These are phyloP conservation scores for Microchirus variegatus DNA, from an alignment of 2,797 vertebrate species.

Conservation along the genomic window DNA sequence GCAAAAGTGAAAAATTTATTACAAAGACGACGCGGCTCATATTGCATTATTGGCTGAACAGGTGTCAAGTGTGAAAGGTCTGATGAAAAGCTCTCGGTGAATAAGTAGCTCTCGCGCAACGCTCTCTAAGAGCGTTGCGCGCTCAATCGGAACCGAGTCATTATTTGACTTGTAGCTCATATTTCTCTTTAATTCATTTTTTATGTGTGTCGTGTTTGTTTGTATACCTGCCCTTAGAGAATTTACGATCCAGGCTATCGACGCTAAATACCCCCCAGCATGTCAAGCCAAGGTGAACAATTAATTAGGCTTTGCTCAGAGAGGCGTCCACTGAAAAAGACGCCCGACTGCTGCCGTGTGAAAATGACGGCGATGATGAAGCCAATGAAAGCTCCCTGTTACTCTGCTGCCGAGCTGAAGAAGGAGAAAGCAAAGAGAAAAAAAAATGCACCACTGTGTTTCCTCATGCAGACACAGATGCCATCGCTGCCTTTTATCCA, in stretches of 20 bases:
- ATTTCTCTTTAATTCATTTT: conserved; percentile 23
- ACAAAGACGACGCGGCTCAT: conserved; percentile 20
- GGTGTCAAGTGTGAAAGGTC: conserved; percentile 46
- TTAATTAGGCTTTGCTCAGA: conserved; percentile 43
- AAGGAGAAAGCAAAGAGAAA: conserved; percentile 1
- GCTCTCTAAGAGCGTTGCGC: too few relatives aligned
- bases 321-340: conserved; percentile 14
- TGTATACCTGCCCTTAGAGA: conserved; percentile 19
- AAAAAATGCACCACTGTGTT: too few relatives aligned
- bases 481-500: too few relatives aligned
- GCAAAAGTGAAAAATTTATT: too few relatives aligned
- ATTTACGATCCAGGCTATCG: conserved; percentile 19
- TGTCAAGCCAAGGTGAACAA: conserved; percentile 30
- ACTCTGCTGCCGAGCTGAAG: conserved; percentile 20
- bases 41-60: conserved; percentile 28
- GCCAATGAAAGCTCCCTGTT: conserved; percentile 11
- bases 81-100: conserved; percentile 47
- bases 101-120: conserved; percentile 45
- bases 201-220: conserved; percentile 11
- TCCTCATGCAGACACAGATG: too few relatives aligned
- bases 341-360: conserved; percentile 25
- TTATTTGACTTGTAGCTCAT: conserved; percentile 3
- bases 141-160: conserved; percentile 23
- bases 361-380: conserved; percentile 38
- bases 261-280: conserved; percentile 4